A percentile compares a stretch with the other conserved stretches of the same genome.
These are phyloP conservation scores for Pao palembangensis DNA, from an alignment of 2,113 vertebrate species.

Conservation along the genomic window DNA sequence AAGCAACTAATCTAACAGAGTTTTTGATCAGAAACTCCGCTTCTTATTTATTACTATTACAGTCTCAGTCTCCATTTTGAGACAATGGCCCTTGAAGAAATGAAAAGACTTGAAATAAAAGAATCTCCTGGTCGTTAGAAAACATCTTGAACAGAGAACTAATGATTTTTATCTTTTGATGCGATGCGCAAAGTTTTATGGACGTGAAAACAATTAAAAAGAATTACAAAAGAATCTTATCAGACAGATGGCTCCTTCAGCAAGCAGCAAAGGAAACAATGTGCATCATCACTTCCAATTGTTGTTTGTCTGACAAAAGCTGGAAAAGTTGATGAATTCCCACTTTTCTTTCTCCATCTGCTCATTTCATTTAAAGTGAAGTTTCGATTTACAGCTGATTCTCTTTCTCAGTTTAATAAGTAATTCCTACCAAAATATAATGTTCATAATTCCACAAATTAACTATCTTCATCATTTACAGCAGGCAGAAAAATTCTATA, in stretches of 20 bases:
- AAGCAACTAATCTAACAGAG: conserved; percentile 63
- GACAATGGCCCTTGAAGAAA: conserved; percentile 65
- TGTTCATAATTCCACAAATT: neutral
- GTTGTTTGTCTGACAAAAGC: conserved; percentile 49
- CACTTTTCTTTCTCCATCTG: conserved; percentile 41
- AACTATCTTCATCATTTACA: neutral
- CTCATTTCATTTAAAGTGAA: conserved; percentile 8
- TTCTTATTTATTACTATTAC: conserved; percentile 63
- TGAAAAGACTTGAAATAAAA: conserved; percentile 64
- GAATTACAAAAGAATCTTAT: conserved; percentile 51
- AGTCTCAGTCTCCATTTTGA: conserved; percentile 39
- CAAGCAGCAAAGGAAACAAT: conserved; percentile 56
- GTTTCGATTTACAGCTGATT: neutral
- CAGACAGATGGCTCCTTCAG: conserved; percentile 68
- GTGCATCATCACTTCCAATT: conserved; percentile 48
- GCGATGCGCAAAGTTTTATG: conserved; percentile 55
- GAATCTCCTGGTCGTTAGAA: conserved; percentile 62
- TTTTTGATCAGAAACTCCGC: conserved; percentile 67
- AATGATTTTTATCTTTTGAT: conserved; percentile 69
- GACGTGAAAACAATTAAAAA: conserved; percentile 59
- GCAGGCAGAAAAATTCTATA: too few species aligned
- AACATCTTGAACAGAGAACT: conserved; percentile 57
- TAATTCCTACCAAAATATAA: neutral
- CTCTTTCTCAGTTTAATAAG: neutral
- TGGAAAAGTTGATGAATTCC: conserved; percentile 38